A percentile compares a stretch with the other conserved stretches of the same genome.
These are phyloP conservation scores for Reticulitermes lucifugus DNA, from an alignment of 2,888 invertebrate species.

Conservation along the genomic window DNA sequence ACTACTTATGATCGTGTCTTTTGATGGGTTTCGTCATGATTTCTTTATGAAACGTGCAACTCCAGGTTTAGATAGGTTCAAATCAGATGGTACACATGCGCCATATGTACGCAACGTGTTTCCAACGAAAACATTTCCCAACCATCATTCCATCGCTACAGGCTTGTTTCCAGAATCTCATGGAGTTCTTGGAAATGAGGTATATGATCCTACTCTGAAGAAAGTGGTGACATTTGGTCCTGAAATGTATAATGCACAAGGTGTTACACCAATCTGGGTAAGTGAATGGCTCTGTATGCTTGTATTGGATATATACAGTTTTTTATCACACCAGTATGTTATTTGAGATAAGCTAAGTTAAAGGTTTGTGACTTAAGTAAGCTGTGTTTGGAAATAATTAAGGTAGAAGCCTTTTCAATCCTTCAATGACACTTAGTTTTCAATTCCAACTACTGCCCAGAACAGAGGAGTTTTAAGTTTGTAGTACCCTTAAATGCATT, in stretches of 20 bases:
- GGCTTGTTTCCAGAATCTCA: conserved; percentile 76
- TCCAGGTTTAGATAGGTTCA: conserved; percentile 70
- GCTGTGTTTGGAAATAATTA: background rate
- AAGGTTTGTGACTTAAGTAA: background rate
- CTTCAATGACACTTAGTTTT: too few relatives aligned
- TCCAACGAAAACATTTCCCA: conserved; percentile 80
- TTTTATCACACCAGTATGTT: too few relatives aligned
- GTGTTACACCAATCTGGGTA: conserved; percentile 72
- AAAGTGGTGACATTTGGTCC: conserved; percentile 57
- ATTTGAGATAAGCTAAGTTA: too few relatives aligned
- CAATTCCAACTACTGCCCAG: too few relatives aligned
- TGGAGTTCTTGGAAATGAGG: conserved; percentile 74
- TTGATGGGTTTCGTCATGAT: conserved; percentile 78
- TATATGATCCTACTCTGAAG: conserved; percentile 67
- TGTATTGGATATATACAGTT: background rate
- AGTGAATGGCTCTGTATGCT: conserved; percentile 50
- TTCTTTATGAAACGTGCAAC: conserved; percentile 71
- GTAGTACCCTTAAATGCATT: too few relatives aligned
- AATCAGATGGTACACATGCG: conserved; percentile 68
- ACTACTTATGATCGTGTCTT: conserved; percentile 72
- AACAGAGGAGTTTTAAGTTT: too few relatives aligned
- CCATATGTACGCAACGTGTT: conserved; percentile 73
- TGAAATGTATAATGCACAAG: conserved; percentile 68
- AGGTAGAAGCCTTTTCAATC: background rate
- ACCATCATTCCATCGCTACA: conserved; percentile 79